A percentile compares a stretch with the other conserved stretches of the same genome.
Conservation (phyloP, 1,140 invertebrate species). For the Pseudobourletiella spinata region DNA sequence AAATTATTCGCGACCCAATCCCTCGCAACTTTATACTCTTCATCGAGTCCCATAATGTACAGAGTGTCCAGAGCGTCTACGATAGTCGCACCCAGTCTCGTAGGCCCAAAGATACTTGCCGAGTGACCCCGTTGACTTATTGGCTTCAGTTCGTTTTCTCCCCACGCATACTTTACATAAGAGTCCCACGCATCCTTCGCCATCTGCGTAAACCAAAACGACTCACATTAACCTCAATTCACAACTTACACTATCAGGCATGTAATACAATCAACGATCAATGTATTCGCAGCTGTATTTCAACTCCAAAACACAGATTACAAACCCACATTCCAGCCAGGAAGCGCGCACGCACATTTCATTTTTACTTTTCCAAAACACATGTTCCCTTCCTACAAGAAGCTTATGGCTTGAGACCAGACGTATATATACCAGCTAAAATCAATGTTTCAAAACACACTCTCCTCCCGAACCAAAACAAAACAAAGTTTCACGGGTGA, state of each 20-base stretch:
- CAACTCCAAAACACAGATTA: background rate
- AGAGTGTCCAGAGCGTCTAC: constrained; percentile 50
- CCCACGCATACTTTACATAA: constrained; percentile 94
- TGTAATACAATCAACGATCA: background rate
- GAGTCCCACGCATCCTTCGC: constrained; percentile 91
- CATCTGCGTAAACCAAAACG: constrained; percentile 66
- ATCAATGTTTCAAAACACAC: too few species aligned
- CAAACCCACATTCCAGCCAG: background rate
- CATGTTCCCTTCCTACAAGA: too few species aligned
- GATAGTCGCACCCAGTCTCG: constrained; percentile 51
- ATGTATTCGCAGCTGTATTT: background rate
- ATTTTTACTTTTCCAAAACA: too few species aligned
- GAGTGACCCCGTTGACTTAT: constrained; percentile 80
- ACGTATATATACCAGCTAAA: too few species aligned
- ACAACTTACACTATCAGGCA: background rate
- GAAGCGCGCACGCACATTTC: too few species aligned
- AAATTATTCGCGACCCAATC: constrained; percentile 87
- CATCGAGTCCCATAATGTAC: constrained; percentile 46
- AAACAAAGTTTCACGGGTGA: too few species aligned
- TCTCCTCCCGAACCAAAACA: too few species aligned
- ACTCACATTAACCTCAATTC: background rate
- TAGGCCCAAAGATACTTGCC: constrained; percentile 79
- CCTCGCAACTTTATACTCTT: constrained; percentile 54
- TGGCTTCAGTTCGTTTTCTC: constrained; percentile 91
- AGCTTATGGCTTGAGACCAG: too few species aligned